These are phyloP conservation scores for Etheostoma nigrum DNA, from an alignment of 2,797 vertebrate genomes.

Conservation along the genomic window DNA sequence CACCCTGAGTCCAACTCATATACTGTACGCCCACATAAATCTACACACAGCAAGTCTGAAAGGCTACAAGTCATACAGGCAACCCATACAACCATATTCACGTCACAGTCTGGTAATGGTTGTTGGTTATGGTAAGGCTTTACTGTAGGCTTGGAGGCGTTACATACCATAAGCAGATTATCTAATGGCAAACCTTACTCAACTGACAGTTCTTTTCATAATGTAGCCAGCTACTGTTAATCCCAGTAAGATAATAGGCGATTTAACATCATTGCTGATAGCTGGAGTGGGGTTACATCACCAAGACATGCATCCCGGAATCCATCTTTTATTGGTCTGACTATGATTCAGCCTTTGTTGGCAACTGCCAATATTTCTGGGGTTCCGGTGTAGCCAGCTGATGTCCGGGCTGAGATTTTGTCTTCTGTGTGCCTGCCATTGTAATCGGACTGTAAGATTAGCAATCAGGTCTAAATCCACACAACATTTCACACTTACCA, in stretches of 20 bases:
- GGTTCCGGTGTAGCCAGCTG: no score
- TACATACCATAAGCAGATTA: constrained; percentile 3
- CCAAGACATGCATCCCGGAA: neutral
- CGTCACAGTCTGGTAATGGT: neutral
- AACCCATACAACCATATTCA: neutral
- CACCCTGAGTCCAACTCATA: constrained; percentile 34
- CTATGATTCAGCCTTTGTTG: no score
- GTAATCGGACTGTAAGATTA: no score
- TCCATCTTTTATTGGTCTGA: no score
- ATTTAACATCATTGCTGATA: neutral
- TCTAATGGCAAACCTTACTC: constrained; percentile 4
- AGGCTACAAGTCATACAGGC: constrained; percentile 1
- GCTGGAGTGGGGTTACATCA: neutral
- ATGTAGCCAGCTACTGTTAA: neutral
- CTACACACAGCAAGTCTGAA: constrained; percentile 1
- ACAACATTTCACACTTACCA: no score
- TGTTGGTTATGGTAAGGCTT: constrained; percentile 9
- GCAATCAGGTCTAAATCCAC: no score
- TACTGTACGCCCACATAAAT: constrained; percentile 10
- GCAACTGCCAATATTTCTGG: no score
- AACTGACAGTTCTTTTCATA: constrained; percentile 8
- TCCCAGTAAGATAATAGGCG: no score
- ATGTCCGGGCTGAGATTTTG: no score
- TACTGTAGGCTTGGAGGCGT: neutral
- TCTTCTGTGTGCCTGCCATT: no score